A percentile compares a stretch with the other conserved stretches of the same genome.
phyloP scores from a whole-genome alignment of 2,888 invertebrate genomes.

The Hypomecis atomaria region DNA sequence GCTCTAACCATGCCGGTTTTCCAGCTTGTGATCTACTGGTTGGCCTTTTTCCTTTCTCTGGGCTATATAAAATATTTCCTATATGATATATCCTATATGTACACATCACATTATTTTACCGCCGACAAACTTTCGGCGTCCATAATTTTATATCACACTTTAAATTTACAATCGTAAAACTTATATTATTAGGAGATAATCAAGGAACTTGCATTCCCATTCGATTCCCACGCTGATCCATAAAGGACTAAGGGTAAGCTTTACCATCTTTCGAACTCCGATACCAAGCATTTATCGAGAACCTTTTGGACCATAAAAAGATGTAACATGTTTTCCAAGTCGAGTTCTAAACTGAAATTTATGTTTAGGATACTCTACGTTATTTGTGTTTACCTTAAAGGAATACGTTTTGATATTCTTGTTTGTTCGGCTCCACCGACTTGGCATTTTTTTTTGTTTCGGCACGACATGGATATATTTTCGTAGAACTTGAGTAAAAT shows the following conservation, averaged over 20 bases:
- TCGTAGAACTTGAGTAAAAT: too few species aligned
- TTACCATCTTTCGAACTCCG: conserved; percentile 55
- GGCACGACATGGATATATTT: too few species aligned
- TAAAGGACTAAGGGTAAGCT: conserved; percentile 35
- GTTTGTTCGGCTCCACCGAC: too few species aligned
- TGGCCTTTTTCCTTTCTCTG: too few species aligned
- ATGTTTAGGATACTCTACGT: conserved; percentile 17
- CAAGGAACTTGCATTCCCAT: conserved; percentile 5
- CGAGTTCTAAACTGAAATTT: conserved; percentile 33
- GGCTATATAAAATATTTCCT: too few species aligned
- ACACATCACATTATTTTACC: too few species aligned
- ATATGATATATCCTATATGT: too few species aligned
- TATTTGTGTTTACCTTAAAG: not conserved
- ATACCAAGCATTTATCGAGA: conserved; percentile 61
- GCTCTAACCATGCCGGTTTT: too few species aligned
- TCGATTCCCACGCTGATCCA: conserved; percentile 39
- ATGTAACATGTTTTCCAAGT: conserved; percentile 44
- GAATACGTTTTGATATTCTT: too few species aligned
- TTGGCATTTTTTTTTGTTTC: too few species aligned
- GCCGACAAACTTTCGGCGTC: too few species aligned
- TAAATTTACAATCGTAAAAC: not conserved
- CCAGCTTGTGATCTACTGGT: too few species aligned
- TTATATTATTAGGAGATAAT: not conserved
- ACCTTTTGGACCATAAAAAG: conserved; percentile 54
- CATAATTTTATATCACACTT: not conserved